Evolutionary conservation across 2,888 invertebrate genomes (phyloP).

Genomic region (Pachymerium ferrugineum): DNA sequence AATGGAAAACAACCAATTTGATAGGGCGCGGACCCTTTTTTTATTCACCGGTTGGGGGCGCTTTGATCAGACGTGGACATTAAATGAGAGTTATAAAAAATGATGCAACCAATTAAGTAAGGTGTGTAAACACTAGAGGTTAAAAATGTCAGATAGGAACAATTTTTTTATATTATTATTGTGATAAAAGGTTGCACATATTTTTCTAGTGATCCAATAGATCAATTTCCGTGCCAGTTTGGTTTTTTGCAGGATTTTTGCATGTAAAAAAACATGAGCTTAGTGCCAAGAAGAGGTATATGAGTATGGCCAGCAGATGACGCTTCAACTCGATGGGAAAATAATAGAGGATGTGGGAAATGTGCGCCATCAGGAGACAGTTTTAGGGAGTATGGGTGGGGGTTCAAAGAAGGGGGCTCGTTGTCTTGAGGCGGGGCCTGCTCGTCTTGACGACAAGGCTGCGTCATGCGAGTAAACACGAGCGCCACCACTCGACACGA

Average conservation of each 20-base stretch:
- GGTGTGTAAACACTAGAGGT: background rate
- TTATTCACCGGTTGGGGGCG: background rate
- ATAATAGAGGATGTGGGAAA: slow-evolving; percentile 18
- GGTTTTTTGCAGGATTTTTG: slow-evolving; percentile 6
- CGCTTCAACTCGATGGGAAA: slow-evolving; percentile 18
- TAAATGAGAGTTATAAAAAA: background rate
- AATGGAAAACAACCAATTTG: background rate
- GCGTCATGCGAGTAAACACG: slow-evolving; percentile 24
- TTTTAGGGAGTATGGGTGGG: background rate
- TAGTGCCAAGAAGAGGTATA: background rate
- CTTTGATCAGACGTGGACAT: background rate
- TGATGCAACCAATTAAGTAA: background rate
- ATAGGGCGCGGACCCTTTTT: background rate
- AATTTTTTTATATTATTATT: background rate
- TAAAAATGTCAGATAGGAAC: background rate
- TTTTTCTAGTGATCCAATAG: background rate
- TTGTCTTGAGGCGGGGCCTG: slow-evolving; percentile 11
- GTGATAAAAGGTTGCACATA: background rate
- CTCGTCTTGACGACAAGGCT: background rate
- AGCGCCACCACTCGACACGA: slow-evolving; percentile 22
- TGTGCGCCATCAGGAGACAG: slow-evolving; percentile 11
- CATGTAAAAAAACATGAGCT: background rate
- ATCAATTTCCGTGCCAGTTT: background rate
- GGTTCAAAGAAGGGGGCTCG: background rate
- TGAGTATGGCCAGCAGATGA: slow-evolving; percentile 18